A percentile compares a stretch with the other conserved stretches of the same genome.
Evolutionary conservation across 2,888 invertebrate genomes (phyloP).

Genomic region (Nycteola revayana): DNA sequence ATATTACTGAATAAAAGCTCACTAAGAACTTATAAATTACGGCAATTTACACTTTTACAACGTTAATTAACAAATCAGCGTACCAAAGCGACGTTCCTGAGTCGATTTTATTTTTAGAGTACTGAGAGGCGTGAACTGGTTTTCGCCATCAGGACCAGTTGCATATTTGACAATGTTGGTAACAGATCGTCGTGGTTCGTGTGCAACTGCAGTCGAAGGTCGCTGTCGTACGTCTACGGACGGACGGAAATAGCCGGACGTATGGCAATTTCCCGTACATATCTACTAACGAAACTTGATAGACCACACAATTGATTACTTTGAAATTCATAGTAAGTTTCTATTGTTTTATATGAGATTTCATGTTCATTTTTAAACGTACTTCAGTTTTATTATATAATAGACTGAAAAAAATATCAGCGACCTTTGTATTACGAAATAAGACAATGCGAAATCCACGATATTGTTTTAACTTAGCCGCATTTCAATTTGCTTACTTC

Average conservation of each 20-base stretch:
- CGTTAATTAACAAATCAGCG: slow-evolving; percentile 17
- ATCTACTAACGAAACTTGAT: slow-evolving; percentile 27
- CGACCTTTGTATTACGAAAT: not conserved
- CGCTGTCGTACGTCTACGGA: slow-evolving; percentile 44
- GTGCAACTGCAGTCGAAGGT: slow-evolving; percentile 55
- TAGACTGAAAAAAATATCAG: no score
- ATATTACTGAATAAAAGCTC: no score
- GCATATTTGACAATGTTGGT: slow-evolving; percentile 23
- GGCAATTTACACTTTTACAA: not conserved
- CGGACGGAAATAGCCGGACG: slow-evolving; percentile 69
- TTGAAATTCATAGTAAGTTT: no score
- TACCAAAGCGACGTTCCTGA: slow-evolving; percentile 9
- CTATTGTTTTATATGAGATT: no score
- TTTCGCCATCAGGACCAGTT: slow-evolving; percentile 23
- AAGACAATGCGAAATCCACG: no score
- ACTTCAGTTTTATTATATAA: no score
- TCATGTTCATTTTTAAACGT: no score
- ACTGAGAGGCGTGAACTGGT: slow-evolving; percentile 21
- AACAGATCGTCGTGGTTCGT: slow-evolving; percentile 12
- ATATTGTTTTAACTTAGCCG: not conserved
- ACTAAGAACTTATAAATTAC: no score
- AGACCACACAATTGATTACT: slow-evolving; percentile 25
- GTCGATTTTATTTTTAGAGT: slow-evolving; percentile 16
- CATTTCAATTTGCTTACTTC: slow-evolving; percentile 1
- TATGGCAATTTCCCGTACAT: slow-evolving; percentile 64